Evolutionary conservation across 2,888 invertebrate genomes (phyloP).

Genomic region (Trissoscelio sp.): DNA sequence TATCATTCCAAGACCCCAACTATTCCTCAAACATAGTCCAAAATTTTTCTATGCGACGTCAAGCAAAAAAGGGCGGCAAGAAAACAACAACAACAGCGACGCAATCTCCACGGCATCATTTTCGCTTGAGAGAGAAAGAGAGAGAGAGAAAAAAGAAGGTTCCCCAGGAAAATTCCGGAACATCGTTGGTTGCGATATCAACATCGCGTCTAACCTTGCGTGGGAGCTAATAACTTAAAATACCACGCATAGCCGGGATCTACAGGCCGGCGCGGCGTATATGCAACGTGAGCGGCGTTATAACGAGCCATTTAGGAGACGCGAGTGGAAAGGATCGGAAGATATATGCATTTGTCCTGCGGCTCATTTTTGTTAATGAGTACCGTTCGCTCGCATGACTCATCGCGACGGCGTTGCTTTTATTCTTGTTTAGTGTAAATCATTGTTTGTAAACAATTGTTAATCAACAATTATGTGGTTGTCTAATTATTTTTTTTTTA

Average conservation of each 20-base stretch:
- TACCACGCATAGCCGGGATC: slow-evolving; percentile 28
- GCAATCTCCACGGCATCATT: not conserved
- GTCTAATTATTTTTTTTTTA: no score
- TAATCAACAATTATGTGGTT: no score
- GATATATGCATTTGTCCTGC: slow-evolving; percentile 32
- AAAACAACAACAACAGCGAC: not conserved
- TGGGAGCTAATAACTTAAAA: slow-evolving; percentile 52
- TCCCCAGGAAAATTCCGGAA: slow-evolving; percentile 29
- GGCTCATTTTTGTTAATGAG: slow-evolving; percentile 35
- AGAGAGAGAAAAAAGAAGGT: no score
- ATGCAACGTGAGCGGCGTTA: slow-evolving; percentile 17
- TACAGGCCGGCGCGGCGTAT: not conserved
- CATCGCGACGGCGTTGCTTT: no score
- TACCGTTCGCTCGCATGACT: slow-evolving; percentile 17
- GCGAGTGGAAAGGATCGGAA: slow-evolving; percentile 9
- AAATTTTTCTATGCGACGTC: not conserved
- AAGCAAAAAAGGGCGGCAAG: not conserved
- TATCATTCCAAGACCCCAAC: slow-evolving; percentile 5
- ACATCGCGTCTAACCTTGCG: slow-evolving; percentile 28
- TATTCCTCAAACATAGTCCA: slow-evolving; percentile 8
- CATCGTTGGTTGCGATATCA: slow-evolving; percentile 15
- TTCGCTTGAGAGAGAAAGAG: no score
- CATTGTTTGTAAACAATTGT: no score
- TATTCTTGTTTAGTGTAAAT: no score
- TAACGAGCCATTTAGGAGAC: slow-evolving; percentile 42